Evolutionary conservation across 30 jellyfish, hydroid and myxozoan species (phyloP).

Genomic region (Turritopsis rubra): DNA sequence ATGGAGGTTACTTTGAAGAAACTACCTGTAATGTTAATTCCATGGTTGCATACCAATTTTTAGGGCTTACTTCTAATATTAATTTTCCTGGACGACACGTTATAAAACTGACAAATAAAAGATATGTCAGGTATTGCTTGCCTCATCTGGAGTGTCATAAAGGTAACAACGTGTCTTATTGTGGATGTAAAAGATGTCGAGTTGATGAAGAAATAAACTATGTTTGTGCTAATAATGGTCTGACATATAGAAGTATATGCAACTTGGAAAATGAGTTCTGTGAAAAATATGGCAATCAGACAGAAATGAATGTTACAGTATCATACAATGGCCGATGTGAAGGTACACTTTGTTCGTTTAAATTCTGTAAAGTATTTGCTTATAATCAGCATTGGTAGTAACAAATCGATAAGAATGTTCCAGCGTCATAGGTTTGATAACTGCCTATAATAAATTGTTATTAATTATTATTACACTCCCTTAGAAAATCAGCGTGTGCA

Average conservation of each 20-base stretch:
- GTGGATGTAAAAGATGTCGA: background rate
- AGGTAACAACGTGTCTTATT: background rate
- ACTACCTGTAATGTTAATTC: background rate
- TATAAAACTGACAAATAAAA: background rate
- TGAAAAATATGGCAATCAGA: slow-evolving; percentile 2
- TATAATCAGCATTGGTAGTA: no score
- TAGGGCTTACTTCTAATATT: background rate
- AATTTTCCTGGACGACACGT: background rate
- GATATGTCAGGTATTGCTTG: background rate
- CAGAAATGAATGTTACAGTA: background rate
- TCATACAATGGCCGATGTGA: background rate
- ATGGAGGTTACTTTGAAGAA: background rate
- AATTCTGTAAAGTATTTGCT: no score
- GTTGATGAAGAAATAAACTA: background rate
- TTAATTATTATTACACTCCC: no score
- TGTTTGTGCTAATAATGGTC: slow-evolving; percentile 4
- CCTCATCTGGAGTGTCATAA: background rate
- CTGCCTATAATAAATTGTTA: no score
- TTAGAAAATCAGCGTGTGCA: no score
- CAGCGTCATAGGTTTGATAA: no score
- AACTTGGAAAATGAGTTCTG: background rate
- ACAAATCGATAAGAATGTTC: no score
- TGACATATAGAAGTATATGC: background rate
- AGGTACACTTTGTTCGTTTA: background rate
- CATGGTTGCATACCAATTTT: background rate